Evolutionary conservation across 2,113 vertebrate genomes (phyloP), one percentile per base, ranked within the genome.

Genomic region (Oophaga pumilio): DNA sequence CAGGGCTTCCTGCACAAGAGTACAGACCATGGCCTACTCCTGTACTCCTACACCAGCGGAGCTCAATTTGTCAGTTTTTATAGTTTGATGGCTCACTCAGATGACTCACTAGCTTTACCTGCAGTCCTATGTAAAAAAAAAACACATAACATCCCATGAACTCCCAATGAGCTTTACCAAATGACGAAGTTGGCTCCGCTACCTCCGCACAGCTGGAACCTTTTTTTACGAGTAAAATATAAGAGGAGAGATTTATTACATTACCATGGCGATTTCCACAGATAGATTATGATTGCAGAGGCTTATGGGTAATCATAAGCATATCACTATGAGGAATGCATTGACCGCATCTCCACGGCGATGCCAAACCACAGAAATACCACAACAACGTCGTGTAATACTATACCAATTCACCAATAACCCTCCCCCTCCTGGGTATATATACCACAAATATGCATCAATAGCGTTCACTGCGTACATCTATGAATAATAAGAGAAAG

Each of bases 291-390:
- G 24, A 64, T 52, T 53, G 66, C 50, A 24, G 5, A 22, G 76
- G n/a, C 17, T 85, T 78, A 52, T 86, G 85, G 76, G 85, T 78
- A 86, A 86, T 64, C 50, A 69, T 79, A 86, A 22, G 26, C 74
- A 68, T 76, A 76, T 74, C 15, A n/a, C 74, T 85, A 66, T 64
- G 10, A 60, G 73, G 33, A 76, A 85, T 22, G 71, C 50, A 43
- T 33, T 56, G 52, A 74, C 83, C 68, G 60, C 49, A 85, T 57
- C 85, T 68, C 22, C 66, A 53, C 60, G 13, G 18, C 60, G 18
- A 13, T 79, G 85, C 85, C 85, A 86, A 86, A 79, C 76, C 85
- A 66, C 43, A 68, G 50, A 9, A 24, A 85, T 85, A 77, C 84
- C 57, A 59, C 69, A 76, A 85, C 56, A 14, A 49, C 84, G 24